Percentiles rank a stretch among this genome's conserved stretches.
phyloP scores from a whole-genome alignment of 2,113 vertebrate species.

The Leuciscus idus region DNA sequence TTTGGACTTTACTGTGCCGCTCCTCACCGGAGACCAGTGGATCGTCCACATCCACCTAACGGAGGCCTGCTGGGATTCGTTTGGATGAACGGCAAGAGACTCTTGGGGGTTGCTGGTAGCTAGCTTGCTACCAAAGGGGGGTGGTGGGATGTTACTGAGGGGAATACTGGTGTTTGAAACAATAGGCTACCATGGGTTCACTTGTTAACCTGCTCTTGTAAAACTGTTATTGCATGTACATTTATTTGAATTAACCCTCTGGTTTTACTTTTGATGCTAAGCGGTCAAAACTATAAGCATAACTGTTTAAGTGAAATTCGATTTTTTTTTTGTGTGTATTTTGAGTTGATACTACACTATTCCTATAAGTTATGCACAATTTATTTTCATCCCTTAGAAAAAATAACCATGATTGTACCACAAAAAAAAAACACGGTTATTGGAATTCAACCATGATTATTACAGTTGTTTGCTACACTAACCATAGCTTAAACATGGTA shows the following conservation, averaged over 20 bases:
- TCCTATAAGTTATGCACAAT: too few species aligned
- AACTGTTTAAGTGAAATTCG: too few species aligned
- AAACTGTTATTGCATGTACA: background rate
- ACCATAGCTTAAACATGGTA: too few species aligned
- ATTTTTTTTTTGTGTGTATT: background rate
- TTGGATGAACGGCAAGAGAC: conserved; percentile 52
- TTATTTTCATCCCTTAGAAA: too few species aligned
- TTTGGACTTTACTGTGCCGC: conserved; percentile 43
- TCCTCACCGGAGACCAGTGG: conserved; percentile 20
- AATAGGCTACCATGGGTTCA: background rate
- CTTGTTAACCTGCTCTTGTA: background rate
- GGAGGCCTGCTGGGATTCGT: conserved; percentile 47
- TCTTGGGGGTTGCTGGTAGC: conserved; percentile 29
- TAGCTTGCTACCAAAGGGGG: conserved; percentile 16
- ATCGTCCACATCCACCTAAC: background rate
- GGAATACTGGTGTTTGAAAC: background rate
- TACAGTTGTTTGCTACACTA: too few species aligned
- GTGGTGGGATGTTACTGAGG: background rate
- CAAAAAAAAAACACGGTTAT: too few species aligned
- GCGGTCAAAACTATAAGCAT: background rate
- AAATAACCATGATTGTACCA: too few species aligned
- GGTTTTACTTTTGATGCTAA: background rate
- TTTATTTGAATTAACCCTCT: background rate
- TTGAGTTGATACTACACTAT: background rate
- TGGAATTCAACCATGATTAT: too few species aligned